Evolutionary conservation across 2,797 vertebrate species (phyloP).

Genomic region (Oreonectes daqikongensis): DNA sequence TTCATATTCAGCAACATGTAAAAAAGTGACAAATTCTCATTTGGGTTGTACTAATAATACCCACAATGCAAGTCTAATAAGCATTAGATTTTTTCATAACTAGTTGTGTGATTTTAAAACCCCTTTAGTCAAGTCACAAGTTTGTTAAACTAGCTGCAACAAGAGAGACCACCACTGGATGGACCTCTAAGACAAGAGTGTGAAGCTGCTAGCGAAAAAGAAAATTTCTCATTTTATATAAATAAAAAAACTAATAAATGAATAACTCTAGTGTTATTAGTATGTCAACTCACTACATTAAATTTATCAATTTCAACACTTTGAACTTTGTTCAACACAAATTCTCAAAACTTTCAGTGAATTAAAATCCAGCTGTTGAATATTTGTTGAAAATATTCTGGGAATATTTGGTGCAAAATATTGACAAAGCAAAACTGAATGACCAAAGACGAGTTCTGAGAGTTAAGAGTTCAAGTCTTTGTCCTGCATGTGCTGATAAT

Average conservation of each 20-base stretch:
- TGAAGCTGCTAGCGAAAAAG: not conserved
- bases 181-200: constrained; percentile 61
- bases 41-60: too few relatives aligned
- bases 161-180: constrained; percentile 62
- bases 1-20: too few relatives aligned
- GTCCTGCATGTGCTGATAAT: not conserved
- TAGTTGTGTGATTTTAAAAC: not conserved
- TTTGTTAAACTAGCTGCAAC: constrained; percentile 55
- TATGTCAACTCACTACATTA: not conserved
- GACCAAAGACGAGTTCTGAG: too few relatives aligned
- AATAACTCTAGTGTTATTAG: not conserved
- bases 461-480: too few relatives aligned
- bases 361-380: too few relatives aligned
- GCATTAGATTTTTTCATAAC: not conserved
- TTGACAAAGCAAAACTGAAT: too few relatives aligned
- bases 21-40: too few relatives aligned
- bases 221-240: not conserved
- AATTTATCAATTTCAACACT: too few relatives aligned
- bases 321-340: too few relatives aligned
- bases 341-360: too few relatives aligned
- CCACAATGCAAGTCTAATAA: not conserved
- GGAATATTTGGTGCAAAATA: too few relatives aligned
- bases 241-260: not conserved
- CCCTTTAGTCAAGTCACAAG: not conserved
- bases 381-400: too few relatives aligned